A percentile compares a stretch with the other conserved stretches of the same genome.
These are phyloP conservation scores for Eurois occulta DNA, from an alignment of 2,888 invertebrate species.

Conservation along the genomic window DNA sequence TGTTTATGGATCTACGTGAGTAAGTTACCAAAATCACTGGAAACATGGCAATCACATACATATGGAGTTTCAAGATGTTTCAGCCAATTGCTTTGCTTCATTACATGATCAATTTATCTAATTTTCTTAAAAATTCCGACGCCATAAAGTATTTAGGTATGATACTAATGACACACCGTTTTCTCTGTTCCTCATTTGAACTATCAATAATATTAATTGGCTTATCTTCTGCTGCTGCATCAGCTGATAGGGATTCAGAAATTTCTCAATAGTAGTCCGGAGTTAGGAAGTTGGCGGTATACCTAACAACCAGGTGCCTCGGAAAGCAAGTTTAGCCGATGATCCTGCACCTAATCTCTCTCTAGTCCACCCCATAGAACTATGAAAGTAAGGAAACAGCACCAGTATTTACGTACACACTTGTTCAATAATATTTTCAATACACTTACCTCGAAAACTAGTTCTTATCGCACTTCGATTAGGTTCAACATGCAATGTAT, in stretches of 20 bases:
- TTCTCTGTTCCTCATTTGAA: background rate
- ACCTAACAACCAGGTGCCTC: background rate
- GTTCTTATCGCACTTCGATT: no score
- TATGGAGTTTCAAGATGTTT: constrained; percentile 36
- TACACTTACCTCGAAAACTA: no score
- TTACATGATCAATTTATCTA: background rate
- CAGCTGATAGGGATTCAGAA: background rate
- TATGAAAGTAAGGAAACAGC: background rate
- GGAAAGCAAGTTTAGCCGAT: background rate
- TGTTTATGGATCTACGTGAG: constrained; percentile 28
- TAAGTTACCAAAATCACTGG: constrained; percentile 25
- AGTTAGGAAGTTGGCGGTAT: background rate
- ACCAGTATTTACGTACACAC: background rate
- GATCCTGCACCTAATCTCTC: background rate
- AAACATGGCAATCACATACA: constrained; percentile 33
- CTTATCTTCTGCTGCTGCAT: background rate
- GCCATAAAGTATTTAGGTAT: background rate
- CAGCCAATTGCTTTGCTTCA: background rate
- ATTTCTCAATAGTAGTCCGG: background rate
- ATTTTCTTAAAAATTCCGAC: background rate
- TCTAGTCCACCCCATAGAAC: background rate
- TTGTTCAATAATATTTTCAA: background rate
- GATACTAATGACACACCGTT: background rate
- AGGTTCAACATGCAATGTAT: no score
- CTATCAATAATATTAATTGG: background rate